Evolutionary conservation across 2,888 invertebrate species (phyloP).

Genomic region (Parnassius glacialis): DNA sequence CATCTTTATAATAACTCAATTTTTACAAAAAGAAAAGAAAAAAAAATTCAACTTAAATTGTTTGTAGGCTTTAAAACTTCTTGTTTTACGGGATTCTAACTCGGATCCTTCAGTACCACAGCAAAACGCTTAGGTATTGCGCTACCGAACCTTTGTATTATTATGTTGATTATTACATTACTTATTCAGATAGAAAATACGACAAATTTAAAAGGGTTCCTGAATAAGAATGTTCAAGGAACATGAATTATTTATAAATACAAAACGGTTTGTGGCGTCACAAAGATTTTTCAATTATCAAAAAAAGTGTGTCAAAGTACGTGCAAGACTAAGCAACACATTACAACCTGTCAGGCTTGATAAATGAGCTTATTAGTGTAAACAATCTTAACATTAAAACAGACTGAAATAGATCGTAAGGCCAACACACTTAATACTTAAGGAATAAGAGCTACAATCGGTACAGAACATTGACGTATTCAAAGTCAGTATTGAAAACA

Average conservation of each 20-base stretch:
- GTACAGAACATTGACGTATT: background rate
- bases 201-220: too few relatives aligned
- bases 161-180: too few relatives aligned
- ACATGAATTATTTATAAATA: conserved; percentile 14
- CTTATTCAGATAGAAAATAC: too few relatives aligned
- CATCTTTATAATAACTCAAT: too few relatives aligned
- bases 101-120: too few relatives aligned
- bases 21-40: too few relatives aligned
- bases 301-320: conserved; percentile 38
- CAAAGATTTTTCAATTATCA: conserved; percentile 28
- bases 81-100: too few relatives aligned
- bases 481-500: conserved; percentile 28
- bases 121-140: too few relatives aligned
- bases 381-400: conserved; percentile 48
- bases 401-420: conserved; percentile 26
- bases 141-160: too few relatives aligned
- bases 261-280: conserved; percentile 15
- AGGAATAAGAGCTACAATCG: conserved; percentile 33
- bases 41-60: too few relatives aligned
- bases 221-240: background rate
- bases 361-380: conserved; percentile 64
- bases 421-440: conserved; percentile 24
- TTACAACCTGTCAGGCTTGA: conserved; percentile 65
- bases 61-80: too few relatives aligned
- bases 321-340: conserved; percentile 63